Base-by-base conservation (phyloP, 92 coral and sea anemone species). In the Porites lobata region DNA sequence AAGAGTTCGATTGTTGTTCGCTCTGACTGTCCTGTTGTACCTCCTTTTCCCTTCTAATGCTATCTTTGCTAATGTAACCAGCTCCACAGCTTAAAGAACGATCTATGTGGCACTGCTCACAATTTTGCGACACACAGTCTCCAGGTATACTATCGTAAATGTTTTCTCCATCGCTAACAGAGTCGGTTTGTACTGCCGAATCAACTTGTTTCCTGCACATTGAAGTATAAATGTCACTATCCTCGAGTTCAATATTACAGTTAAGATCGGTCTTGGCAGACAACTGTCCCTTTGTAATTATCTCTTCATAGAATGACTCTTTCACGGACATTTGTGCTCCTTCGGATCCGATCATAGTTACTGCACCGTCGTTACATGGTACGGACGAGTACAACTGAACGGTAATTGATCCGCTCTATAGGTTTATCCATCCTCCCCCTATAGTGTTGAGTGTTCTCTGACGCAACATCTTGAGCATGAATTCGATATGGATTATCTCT, bases 101-200 rank as follows among this genome's bases (percentile, higher is more conserved):
- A 87, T 88, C 83, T 58, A 87, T 18, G 10, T 80, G 19, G 20
- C 74, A 72, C 9, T 76, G 69, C 62, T 65, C 74, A n/a, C 47
- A 78, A 68, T 50, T 85, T 69, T 85, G 89, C 10, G 19, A 83
- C 50, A 59, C 84, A 52, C 72, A 85, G 62, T 95, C 94, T 24
- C 94, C 96, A 18, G 98, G 98, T 78, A 95, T 93, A 56, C 91
- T 95, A 85, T 95, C 98, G 86, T 95, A 95, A 59, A 95, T 91
- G 80, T 95, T 95, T 68, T 93, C 93, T 57, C 87, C 89, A 75
- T 94, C 96, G 50, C 90, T 92, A 76, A 47, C 9, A 13, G 51
- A 12, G 58, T 72, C 32, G 80, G 74, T 24, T 61, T 78, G 12
- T 32, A 38, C 5, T 57, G 29, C 7, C 61, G 80, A 15, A 13